phyloP scores from a whole-genome alignment of 1,140 invertebrate genomes.

The Cherax quadricarinatus region DNA sequence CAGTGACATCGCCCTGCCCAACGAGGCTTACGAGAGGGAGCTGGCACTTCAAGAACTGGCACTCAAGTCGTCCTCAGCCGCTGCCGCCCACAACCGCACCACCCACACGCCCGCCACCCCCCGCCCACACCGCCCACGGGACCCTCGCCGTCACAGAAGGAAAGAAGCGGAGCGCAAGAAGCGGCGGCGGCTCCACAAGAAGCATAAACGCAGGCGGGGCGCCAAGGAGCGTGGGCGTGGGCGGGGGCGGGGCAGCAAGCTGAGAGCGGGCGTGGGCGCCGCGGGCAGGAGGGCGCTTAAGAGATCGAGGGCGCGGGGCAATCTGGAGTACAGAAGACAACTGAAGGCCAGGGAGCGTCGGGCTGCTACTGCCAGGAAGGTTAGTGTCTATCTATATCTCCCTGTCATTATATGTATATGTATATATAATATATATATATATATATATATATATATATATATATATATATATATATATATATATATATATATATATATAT shows the following conservation, averaged over 20 bases:
- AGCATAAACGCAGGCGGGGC: neutral
- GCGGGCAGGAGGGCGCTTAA: neutral
- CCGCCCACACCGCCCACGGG: constrained; percentile 7
- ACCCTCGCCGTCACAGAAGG: constrained; percentile 26
- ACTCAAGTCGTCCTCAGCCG: neutral
- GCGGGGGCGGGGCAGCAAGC: neutral
- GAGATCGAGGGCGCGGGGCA: constrained; percentile 31
- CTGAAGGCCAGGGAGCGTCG: constrained; percentile 27
- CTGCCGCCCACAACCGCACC: neutral
- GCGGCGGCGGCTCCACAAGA: neutral
- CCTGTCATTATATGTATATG: too few species aligned
- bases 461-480: neutral
- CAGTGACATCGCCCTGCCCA: constrained; percentile 53
- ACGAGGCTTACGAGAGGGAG: constrained; percentile 50
- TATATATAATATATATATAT: neutral
- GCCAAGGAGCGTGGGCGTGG: neutral
- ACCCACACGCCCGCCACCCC: neutral
- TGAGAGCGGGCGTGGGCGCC: neutral
- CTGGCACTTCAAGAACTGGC: constrained; percentile 14
- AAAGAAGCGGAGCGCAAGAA: constrained; percentile 19
- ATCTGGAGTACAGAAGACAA: constrained; percentile 13
- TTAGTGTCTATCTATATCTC: neutral
- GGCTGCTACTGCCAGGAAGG: constrained; percentile 54
- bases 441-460: neutral
- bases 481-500: neutral